Percentiles rank a stretch among this genome's conserved stretches.
Evolutionary conservation across 1,140 invertebrate genomes (phyloP).

Genomic region (Zaprionus capensis): DNA sequence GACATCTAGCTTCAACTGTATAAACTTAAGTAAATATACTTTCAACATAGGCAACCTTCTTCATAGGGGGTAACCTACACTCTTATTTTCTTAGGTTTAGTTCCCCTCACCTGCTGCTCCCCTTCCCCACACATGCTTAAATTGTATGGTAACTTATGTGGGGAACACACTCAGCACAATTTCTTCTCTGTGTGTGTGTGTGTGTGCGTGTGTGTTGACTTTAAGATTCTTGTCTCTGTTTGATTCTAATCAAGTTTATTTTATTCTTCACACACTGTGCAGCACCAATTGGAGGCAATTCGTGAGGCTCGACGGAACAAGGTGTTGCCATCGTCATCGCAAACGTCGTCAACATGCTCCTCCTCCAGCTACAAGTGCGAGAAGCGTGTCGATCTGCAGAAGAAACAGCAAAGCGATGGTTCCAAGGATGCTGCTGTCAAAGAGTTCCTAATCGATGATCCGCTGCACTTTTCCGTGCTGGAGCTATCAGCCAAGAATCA

Average conservation of each 20-base stretch:
- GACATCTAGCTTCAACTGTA: no score
- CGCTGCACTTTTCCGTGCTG: constrained; percentile 59
- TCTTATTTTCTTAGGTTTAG: no score
- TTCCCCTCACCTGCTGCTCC: no score
- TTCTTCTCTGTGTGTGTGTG: background rate
- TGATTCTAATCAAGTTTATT: background rate
- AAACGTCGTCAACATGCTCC: background rate
- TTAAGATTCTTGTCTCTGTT: background rate
- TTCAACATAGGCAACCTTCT: no score
- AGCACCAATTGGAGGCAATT: constrained; percentile 39
- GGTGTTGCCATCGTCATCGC: constrained; percentile 2
- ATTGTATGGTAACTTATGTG: no score
- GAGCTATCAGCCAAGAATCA: constrained; percentile 47
- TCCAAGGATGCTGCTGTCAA: constrained; percentile 30
- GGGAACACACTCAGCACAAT: no score
- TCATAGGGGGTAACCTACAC: no score
- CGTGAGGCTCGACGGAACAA: constrained; percentile 32
- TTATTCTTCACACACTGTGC: background rate
- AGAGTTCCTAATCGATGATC: constrained; percentile 73
- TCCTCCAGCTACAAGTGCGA: constrained; percentile 33
- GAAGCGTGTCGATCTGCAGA: constrained; percentile 22
- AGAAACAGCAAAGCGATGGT: constrained; percentile 14
- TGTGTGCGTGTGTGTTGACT: background rate
- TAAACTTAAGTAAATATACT: no score
- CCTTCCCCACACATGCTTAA: no score